Evolutionary conservation across 2,888 invertebrate genomes (phyloP), one percentile per base, ranked within the genome.

Genomic region (Heliconius sara): DNA sequence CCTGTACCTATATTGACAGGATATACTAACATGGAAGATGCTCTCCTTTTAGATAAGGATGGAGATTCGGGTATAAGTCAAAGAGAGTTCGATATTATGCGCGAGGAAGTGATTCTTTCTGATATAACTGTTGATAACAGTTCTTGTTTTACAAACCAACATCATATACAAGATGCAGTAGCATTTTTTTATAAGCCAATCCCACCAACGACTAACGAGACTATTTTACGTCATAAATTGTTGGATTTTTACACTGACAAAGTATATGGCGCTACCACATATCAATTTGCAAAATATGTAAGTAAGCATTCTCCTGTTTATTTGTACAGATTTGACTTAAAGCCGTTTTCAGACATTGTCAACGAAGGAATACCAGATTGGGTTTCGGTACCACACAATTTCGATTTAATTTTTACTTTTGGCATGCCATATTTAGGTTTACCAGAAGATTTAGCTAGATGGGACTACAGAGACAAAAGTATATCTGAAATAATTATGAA

Each of bases 1-100:
- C 96, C 97, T 78, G 96, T 98, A 0, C 97, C 98, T 0, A 87
- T 98, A 22, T 89, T 98, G 84, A 96, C 96, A n/a, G 97, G 97
- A 0, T 98, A 96, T 85, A 98, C 98, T 0, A 97, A 97, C 84
- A 98, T 98, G 97, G 98, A 98, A 91, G 97, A 97, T 85, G 97
- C 97, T 12, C 89, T 98, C 2, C 95, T 96, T n/a, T 89, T 96
- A 39, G 94, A 96, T 67, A 96, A 96, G 74, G 94, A 95, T 57
- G 95, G 95, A 72, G 95, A 96, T 74, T 95, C 96, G 4, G 96
- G 96, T 19, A 94, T 97, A 57, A 96, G 96, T 82, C 93, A 94
- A 82, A 92, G 91, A 66, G 96, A 96, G 83, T 97, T 97, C 83
- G 96, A 96, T 82, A 91, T 93, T 27, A 95, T 97, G 90, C 95